Percentiles rank a stretch among this genome's conserved stretches.
phyloP scores from a whole-genome alignment of 2,888 invertebrate genomes.

The Leptogaster cylindrica region DNA sequence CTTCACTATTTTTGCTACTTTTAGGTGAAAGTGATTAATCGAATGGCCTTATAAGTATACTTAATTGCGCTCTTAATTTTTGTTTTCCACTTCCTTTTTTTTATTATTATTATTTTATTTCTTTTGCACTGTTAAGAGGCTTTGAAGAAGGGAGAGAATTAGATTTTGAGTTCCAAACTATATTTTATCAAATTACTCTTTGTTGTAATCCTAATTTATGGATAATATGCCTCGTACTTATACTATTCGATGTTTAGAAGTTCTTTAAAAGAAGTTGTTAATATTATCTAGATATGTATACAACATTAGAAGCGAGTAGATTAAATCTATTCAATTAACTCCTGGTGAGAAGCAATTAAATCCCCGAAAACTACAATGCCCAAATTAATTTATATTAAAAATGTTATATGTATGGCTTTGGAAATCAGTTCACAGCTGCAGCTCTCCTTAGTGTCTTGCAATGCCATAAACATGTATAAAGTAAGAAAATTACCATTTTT shows the following conservation, averaged over 20 bases:
- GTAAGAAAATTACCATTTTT: conserved; percentile 7
- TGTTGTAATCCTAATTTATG: background rate
- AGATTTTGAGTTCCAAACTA: conserved; percentile 23
- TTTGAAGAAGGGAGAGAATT: conserved; percentile 3
- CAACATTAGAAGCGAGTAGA: too few relatives aligned
- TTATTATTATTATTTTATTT: background rate
- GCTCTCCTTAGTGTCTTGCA: too few relatives aligned
- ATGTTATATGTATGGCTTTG: too few relatives aligned
- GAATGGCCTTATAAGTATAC: conserved; percentile 21
- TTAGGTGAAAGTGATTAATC: background rate
- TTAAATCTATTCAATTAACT: background rate
- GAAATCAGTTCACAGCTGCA: too few relatives aligned
- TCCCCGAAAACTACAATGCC: background rate
- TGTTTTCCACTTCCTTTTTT: too few relatives aligned
- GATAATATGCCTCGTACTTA: background rate
- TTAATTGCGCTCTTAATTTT: background rate
- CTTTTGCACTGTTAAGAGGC: conserved; percentile 9
- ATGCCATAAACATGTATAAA: too few relatives aligned
- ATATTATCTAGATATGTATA: too few relatives aligned
- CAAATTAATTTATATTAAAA: conserved; percentile 19
- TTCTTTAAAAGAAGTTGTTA: conserved; percentile 2
- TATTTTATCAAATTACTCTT: background rate
- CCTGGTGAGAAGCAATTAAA: background rate
- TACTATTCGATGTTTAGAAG: conserved; percentile 13
- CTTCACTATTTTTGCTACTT: background rate